Percentiles rank a stretch among this genome's conserved stretches.
Conservation (phyloP, 1,140 invertebrate species). For the Panagrolaimus sp. region DNA sequence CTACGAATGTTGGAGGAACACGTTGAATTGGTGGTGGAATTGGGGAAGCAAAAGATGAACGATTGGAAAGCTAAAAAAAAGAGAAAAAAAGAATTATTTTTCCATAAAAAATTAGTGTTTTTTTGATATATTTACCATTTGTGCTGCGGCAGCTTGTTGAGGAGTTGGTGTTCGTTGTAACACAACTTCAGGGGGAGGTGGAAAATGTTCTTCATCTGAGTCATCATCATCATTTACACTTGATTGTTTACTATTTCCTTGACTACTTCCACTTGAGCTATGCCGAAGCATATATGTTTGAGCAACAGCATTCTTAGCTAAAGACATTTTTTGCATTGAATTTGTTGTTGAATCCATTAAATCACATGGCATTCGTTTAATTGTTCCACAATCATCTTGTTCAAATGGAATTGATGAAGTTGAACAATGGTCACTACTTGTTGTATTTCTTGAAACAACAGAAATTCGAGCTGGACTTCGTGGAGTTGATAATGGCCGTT, state of each 20-base stretch:
- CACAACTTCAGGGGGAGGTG: slow-evolving; percentile 42
- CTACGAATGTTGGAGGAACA: not conserved
- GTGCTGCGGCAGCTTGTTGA: not conserved
- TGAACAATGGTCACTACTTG: slow-evolving; percentile 20
- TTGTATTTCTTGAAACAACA: slow-evolving; percentile 12
- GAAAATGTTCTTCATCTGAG: slow-evolving; percentile 56
- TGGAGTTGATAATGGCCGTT: slow-evolving; percentile 15
- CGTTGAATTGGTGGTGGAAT: not conserved
- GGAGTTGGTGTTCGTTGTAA: slow-evolving; percentile 18
- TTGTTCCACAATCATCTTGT: slow-evolving; percentile 45
- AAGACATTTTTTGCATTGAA: slow-evolving; percentile 17
- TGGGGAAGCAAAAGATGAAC: slow-evolving; percentile 15
- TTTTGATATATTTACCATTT: slow-evolving; percentile 16
- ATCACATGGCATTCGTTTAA: slow-evolving; percentile 32
- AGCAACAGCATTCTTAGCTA: slow-evolving; percentile 16
- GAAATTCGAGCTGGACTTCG: slow-evolving; percentile 18
- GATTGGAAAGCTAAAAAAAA: slow-evolving; percentile 9
- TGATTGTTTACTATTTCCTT: slow-evolving; percentile 20
- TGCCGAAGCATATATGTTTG: slow-evolving; percentile 5
- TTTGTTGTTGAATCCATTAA: slow-evolving; percentile 3
- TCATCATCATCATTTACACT: slow-evolving; percentile 35
- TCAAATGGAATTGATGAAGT: slow-evolving; percentile 32
- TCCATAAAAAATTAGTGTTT: not conserved
- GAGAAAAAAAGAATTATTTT: not conserved
- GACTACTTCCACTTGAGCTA: not conserved